phyloP scores from a whole-genome alignment of 2,888 invertebrate genomes.

The Belgica antarctica region DNA sequence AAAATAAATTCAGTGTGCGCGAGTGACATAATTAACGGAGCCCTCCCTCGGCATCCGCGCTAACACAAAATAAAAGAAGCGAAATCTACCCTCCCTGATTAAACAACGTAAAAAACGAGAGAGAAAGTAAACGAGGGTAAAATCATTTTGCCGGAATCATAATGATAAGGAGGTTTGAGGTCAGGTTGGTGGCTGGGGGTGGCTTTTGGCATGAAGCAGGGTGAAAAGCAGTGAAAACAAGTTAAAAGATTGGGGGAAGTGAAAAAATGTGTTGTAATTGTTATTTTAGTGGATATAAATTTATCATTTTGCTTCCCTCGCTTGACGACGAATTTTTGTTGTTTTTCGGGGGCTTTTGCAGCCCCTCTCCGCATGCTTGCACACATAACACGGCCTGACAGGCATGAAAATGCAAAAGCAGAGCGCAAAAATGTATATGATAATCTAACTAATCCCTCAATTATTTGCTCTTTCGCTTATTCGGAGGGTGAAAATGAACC shows the following conservation, averaged over 20 bases:
- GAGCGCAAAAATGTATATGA: constrained; percentile 18
- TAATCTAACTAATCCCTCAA: constrained; percentile 43
- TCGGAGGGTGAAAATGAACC: neutral
- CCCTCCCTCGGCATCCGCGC: neutral
- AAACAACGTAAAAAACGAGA: neutral
- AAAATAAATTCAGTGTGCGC: constrained; percentile 22
- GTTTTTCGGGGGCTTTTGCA: neutral
- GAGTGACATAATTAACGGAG: constrained; percentile 10
- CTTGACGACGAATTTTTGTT: neutral
- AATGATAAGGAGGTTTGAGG: constrained; percentile 35
- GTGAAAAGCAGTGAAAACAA: neutral
- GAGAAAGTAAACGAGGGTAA: constrained; percentile 41
- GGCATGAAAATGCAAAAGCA: constrained; percentile 26
- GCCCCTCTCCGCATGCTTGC: neutral
- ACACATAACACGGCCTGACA: neutral
- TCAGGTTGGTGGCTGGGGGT: constrained; percentile 2
- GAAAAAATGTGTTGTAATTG: constrained; percentile 39
- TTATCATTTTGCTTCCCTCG: constrained; percentile 30
- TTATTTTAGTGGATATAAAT: constrained; percentile 40
- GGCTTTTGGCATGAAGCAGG: neutral
- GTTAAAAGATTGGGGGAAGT: constrained; percentile 27
- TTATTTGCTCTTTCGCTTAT: constrained; percentile 41
- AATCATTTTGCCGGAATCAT: constrained; percentile 41
- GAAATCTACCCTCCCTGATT: constrained; percentile 11
- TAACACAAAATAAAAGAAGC: neutral